Evolutionary conservation across 2,888 invertebrate genomes (phyloP), one percentile per base, ranked within the genome.

Genomic region (Ophioninae sp.): DNA sequence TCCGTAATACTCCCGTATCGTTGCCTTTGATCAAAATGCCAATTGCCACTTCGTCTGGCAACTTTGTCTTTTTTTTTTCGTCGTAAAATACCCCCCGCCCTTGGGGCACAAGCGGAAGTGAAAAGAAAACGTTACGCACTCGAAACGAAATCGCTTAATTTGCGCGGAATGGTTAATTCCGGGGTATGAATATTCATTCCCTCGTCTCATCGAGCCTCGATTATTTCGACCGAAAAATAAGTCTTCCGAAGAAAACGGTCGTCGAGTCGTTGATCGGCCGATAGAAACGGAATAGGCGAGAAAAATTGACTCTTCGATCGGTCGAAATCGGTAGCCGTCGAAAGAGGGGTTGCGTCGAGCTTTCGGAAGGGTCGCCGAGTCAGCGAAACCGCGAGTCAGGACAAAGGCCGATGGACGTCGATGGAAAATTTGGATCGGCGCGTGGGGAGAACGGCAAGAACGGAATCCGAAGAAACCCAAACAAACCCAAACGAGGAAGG

Each of bases 401-500:
- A 30, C 3, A 30, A 30, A 30, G 30, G 30, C 30, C 21, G 21
- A 50, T 37, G 37, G 3, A 37, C 50, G 3, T 30, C 1, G 75
- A 21, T 57, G 3, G 30, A 37, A 50, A 75, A 65, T 39, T 57
- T 37, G 65, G 44, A 73, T 62, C 41, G 62, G 37, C n/a, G 17
- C 61, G 44, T 13, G 20, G 21, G n/a, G n/a, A n/a, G n/a, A n/a
- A n/a, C n/a, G n/a, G n/a, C n/a, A n/a, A n/a, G n/a, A 81, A 76
- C 3, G 30, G 1, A 30, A 30, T 3, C 30, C 30, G 3, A 30
- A 30, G 2, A 30, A 30, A 30, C 30, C 30, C 3, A 30, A 30
- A 30, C 30, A 30, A 30, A 30, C 30, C 30, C 30, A 79, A 85
- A 85, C 79, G 76, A 70, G 75, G 76, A 65, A 76, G 82, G 82